Conservation (phyloP, 2,797 vertebrate genomes). For the Hephaestus fuliginosus region DNA sequence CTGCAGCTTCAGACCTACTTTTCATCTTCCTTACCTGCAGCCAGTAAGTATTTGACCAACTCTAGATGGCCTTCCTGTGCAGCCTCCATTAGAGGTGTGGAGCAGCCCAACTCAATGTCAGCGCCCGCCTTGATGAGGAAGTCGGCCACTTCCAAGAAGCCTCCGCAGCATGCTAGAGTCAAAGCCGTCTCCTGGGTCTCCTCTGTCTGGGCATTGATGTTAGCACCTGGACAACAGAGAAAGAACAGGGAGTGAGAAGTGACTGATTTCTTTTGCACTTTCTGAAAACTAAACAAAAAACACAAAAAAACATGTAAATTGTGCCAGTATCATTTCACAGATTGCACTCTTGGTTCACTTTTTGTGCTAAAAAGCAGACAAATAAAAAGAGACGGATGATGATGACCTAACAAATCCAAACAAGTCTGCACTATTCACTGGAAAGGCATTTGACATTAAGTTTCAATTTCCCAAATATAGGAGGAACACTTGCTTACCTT, state of each 20-base stretch:
- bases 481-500: constrained; percentile 85
- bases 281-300: too few relatives aligned
- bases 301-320: neutral
- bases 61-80: constrained; percentile 99
- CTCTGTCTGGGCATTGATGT: constrained; percentile 99
- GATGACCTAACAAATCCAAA: neutral
- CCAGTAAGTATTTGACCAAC: constrained; percentile 97
- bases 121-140: constrained; percentile 99
- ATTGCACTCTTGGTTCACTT: neutral
- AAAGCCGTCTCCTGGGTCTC: constrained; percentile 98
- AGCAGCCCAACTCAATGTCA: constrained; percentile 98
- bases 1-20: neutral
- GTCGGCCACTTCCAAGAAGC: constrained; percentile 98
- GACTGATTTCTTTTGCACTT: neutral
- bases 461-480: constrained; percentile 9
- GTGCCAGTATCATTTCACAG: neutral
- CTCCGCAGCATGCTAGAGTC: constrained; percentile 97
- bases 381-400: neutral
- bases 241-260: neutral
- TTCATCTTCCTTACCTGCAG: constrained; percentile 88
- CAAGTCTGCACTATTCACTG: neutral
- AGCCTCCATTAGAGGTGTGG: constrained; percentile 98
- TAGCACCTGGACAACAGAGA: constrained; percentile 88
- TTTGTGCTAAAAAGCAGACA: neutral
- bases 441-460: neutral